phyloP scores from a whole-genome alignment of 2,888 invertebrate species.

The Volucella zonaria region DNA sequence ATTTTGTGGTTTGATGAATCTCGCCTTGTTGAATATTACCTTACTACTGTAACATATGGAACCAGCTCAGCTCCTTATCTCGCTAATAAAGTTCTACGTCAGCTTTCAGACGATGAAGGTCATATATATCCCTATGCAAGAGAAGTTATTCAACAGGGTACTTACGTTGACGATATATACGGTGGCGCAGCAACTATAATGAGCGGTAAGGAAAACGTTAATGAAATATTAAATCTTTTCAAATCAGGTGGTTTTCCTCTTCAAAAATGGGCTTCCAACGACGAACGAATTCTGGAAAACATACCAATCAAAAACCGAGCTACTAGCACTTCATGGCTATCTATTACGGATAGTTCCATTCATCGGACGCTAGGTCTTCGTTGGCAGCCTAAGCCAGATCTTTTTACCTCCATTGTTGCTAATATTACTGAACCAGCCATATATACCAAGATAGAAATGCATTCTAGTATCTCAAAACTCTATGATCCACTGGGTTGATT shows the following conservation, averaged over 20 bases:
- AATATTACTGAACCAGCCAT: not conserved
- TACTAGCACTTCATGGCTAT: not conserved
- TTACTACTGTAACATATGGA: too few relatives aligned
- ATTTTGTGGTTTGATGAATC: too few relatives aligned
- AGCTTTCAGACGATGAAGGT: constrained; percentile 20
- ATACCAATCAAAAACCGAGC: not conserved
- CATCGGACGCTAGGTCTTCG: constrained; percentile 24
- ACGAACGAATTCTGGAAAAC: constrained; percentile 23
- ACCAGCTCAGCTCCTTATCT: too few relatives aligned
- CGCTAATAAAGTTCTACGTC: constrained; percentile 1
- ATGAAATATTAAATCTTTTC: constrained; percentile 28
- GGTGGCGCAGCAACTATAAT: not conserved
- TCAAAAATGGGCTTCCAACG: constrained; percentile 43
- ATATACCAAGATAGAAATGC: not conserved
- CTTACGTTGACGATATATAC: constrained; percentile 25
- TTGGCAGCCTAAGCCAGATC: not conserved
- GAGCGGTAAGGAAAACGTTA: constrained; percentile 17
- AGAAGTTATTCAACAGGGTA: constrained; percentile 7
- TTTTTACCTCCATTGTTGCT: too few relatives aligned
- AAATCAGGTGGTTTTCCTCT: constrained; percentile 46
- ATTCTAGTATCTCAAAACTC: too few relatives aligned
- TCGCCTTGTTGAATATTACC: too few relatives aligned
- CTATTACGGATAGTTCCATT: constrained; percentile 25
- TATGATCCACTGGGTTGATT: too few relatives aligned
- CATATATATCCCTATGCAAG: constrained; percentile 5